Conservation (phyloP, 64 coral and sea anemone species). For the Porites australiensis region DNA sequence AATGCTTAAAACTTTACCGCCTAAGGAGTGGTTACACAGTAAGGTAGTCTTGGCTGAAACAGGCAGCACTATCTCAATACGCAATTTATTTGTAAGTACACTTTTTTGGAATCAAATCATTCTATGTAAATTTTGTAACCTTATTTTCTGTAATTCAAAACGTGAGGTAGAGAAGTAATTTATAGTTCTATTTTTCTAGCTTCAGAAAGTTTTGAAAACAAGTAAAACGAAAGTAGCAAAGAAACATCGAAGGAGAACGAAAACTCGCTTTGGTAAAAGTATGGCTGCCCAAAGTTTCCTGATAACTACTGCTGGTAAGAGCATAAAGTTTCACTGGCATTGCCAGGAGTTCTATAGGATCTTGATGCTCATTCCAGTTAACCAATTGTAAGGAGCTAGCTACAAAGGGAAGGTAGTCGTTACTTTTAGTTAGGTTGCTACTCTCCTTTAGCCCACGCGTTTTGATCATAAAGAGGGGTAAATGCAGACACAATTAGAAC, state of each 20-base stretch:
- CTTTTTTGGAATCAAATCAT: background rate
- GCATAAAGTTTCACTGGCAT: background rate
- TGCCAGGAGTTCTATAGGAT: background rate
- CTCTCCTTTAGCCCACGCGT: too few relatives aligned
- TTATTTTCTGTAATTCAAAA: background rate
- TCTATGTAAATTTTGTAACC: background rate
- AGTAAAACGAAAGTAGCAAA: background rate
- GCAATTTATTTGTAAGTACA: background rate
- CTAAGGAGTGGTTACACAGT: conserved; percentile 39
- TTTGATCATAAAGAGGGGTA: too few relatives aligned
- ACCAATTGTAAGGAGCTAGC: too few relatives aligned
- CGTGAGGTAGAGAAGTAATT: background rate
- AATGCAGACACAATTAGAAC: too few relatives aligned
- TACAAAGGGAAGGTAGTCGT: too few relatives aligned
- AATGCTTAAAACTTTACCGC: background rate
- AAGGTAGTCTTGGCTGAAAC: background rate
- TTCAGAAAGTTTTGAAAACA: background rate
- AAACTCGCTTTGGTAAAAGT: background rate
- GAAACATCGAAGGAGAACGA: background rate
- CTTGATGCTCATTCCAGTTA: too few relatives aligned
- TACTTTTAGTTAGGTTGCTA: too few relatives aligned
- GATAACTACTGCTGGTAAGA: conserved; percentile 1
- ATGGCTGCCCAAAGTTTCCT: background rate
- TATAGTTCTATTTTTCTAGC: background rate
- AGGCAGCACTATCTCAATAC: background rate